A percentile compares a stretch with the other conserved stretches of the same genome.
phyloP scores from a whole-genome alignment of 2,888 invertebrate species.

The Acrobeloides nanus region DNA sequence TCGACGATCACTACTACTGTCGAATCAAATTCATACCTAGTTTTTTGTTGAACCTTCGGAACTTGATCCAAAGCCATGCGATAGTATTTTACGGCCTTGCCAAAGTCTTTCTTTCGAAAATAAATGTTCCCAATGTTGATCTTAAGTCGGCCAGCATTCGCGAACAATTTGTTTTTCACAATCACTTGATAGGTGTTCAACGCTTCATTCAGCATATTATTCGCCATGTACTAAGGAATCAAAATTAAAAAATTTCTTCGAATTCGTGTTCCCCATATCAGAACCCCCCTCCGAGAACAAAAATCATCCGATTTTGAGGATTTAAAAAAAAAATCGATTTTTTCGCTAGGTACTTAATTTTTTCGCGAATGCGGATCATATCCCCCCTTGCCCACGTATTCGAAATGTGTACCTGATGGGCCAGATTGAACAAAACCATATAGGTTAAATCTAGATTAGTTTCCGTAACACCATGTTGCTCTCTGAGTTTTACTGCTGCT shows the following conservation, averaged over 20 bases:
- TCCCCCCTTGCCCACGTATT: too few species aligned
- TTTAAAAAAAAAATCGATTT: too few species aligned
- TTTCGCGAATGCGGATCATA: too few species aligned
- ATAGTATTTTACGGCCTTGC: constrained; percentile 69
- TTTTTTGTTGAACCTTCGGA: constrained; percentile 81
- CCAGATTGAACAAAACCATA: constrained; percentile 87
- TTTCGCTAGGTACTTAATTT: too few species aligned
- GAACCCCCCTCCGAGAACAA: too few species aligned
- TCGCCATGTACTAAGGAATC: constrained; percentile 76
- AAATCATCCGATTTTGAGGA: too few species aligned
- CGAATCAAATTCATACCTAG: constrained; percentile 63
- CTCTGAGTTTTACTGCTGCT: constrained; percentile 78
- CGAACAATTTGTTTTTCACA: constrained; percentile 74
- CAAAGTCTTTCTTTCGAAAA: constrained; percentile 79
- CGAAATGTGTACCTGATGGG: constrained; percentile 62
- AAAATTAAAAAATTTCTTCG: too few species aligned
- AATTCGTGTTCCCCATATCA: too few species aligned
- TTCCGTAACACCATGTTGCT: constrained; percentile 77
- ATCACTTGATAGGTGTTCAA: constrained; percentile 78
- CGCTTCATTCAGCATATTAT: constrained; percentile 90
- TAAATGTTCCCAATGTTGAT: constrained; percentile 98
- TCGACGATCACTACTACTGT: neutral
- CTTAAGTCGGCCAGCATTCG: constrained; percentile 66
- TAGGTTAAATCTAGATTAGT: constrained; percentile 89
- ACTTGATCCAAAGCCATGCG: constrained; percentile 94